Evolutionary conservation across 2,113 vertebrate genomes (phyloP).

Genomic region (Brachirus orientalis): DNA sequence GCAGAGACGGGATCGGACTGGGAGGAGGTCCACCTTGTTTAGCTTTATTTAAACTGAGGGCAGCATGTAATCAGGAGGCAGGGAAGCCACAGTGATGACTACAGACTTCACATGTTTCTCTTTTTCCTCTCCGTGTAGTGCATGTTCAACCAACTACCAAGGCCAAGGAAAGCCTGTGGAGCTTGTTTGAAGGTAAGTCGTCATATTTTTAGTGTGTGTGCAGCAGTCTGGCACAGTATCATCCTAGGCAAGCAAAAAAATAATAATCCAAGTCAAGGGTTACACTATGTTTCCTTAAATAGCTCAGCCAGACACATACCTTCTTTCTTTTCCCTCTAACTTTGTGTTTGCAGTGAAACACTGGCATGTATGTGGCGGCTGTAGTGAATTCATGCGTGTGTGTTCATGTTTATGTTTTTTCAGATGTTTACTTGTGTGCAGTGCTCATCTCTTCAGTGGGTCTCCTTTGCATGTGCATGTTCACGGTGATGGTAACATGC

Average conservation of each 20-base stretch:
- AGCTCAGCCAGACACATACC: slow-evolving; percentile 30
- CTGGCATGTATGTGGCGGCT: neutral
- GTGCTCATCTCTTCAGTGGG: slow-evolving; percentile 92
- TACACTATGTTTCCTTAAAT: slow-evolving; percentile 39
- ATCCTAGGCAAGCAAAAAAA: slow-evolving; percentile 49
- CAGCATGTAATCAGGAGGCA: slow-evolving; percentile 68
- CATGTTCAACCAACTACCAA: slow-evolving; percentile 72
- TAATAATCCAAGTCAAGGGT: slow-evolving; percentile 55
- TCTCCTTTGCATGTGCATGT: slow-evolving; percentile 92
- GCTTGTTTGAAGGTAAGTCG: slow-evolving; percentile 82
- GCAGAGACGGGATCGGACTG: slow-evolving; percentile 41
- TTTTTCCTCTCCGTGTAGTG: slow-evolving; percentile 64
- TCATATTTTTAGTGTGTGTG: slow-evolving; percentile 37
- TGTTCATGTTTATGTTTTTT: slow-evolving; percentile 61
- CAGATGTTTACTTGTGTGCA: slow-evolving; percentile 92
- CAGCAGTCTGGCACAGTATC: slow-evolving; percentile 10
- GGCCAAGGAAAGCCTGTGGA: slow-evolving; percentile 80
- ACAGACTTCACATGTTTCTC: slow-evolving; percentile 53
- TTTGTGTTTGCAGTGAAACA: slow-evolving; percentile 23
- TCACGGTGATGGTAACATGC: slow-evolving; percentile 89
- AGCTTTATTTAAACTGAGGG: slow-evolving; percentile 71
- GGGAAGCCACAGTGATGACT: slow-evolving; percentile 71
- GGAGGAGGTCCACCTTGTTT: slow-evolving; percentile 59
- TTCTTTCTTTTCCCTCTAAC: slow-evolving; percentile 2
- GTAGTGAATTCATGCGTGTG: slow-evolving; percentile 10